These are phyloP conservation scores for Pionites leucogaster DNA, from an alignment of 2,113 vertebrate genomes.

Conservation along the genomic window DNA sequence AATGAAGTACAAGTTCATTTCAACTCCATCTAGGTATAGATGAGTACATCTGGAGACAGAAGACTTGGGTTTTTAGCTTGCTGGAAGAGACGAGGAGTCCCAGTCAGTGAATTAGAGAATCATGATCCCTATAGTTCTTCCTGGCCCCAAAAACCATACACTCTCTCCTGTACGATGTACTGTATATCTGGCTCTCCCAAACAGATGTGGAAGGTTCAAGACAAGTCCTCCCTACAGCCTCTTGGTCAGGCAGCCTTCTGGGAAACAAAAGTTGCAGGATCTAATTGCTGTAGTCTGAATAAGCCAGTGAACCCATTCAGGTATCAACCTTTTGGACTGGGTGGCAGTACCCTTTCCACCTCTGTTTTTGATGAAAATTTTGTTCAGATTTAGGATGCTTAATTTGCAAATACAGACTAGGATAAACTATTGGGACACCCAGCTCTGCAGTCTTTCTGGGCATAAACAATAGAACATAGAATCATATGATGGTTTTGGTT, in stretches of 20 bases:
- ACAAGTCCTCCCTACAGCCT: not conserved
- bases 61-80: not conserved
- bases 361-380: not conserved
- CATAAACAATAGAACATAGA: not conserved
- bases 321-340: not conserved
- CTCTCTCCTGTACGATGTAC: not conserved
- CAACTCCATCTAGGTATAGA: not conserved
- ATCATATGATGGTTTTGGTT: not conserved
- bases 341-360: not conserved
- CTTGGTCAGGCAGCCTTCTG: not conserved
- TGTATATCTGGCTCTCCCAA: not conserved
- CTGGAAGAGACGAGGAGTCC: not conserved
- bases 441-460: not conserved
- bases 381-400: not conserved
- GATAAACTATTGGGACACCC: not conserved
- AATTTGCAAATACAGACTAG: not conserved
- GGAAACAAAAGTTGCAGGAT: not conserved
- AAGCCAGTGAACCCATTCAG: not conserved
- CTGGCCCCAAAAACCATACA: not conserved
- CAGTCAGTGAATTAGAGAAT: not conserved
- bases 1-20: not conserved
- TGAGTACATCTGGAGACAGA: not conserved
- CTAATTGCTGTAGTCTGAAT: not conserved
- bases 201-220: not conserved
- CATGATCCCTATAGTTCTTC: not conserved